A percentile compares a stretch with the other conserved stretches of the same genome.
Conservation (phyloP, 2,797 vertebrate species). For the Pyrocephalus nanus region DNA sequence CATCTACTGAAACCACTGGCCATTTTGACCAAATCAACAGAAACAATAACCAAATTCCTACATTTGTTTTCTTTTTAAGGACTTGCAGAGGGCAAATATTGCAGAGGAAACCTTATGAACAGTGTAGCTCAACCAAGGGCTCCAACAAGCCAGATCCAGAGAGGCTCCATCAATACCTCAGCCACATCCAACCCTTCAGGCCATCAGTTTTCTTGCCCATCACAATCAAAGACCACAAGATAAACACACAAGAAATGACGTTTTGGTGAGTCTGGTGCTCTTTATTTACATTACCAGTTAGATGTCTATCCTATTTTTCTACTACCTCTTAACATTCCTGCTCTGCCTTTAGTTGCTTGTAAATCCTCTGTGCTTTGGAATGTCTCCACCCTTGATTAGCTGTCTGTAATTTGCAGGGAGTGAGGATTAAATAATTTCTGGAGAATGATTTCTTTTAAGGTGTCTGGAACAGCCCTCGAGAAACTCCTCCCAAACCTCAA, state of each 20-base stretch:
- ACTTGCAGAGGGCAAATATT: neutral
- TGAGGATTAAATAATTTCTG: neutral
- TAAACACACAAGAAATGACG: neutral
- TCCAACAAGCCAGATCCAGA: neutral
- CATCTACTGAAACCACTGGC: neutral
- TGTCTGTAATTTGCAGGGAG: neutral
- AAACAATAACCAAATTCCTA: neutral
- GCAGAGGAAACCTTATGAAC: neutral
- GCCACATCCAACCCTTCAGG: neutral
- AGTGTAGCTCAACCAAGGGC: neutral
- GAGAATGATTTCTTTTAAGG: neutral
- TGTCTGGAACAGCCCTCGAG: neutral
- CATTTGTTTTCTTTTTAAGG: neutral
- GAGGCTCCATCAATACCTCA: neutral
- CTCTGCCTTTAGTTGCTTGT: neutral
- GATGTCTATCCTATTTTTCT: neutral
- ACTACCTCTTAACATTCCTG: neutral
- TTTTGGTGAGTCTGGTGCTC: neutral
- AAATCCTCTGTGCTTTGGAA: neutral
- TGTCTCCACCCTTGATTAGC: neutral
- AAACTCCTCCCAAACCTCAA: neutral
- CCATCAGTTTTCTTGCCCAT: neutral
- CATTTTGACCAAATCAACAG: neutral
- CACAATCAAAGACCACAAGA: neutral
- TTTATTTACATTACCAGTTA: neutral